A percentile compares a stretch with the other conserved stretches of the same genome.
These are phyloP conservation scores for Lasioglossum villosulum DNA, from an alignment of 2,888 invertebrate genomes.

Conservation along the genomic window DNA sequence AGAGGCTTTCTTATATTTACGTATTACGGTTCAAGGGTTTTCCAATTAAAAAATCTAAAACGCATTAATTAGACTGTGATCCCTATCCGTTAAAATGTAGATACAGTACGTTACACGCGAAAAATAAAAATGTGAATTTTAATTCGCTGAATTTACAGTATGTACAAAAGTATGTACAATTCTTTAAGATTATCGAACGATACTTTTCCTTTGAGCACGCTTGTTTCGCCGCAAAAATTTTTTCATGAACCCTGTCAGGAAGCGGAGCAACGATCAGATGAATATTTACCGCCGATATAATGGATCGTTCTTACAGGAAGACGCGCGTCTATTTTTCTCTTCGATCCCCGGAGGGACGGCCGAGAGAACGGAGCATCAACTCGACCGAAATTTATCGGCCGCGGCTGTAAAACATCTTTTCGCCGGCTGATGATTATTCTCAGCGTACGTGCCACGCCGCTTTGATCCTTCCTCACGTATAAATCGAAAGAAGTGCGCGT, in stretches of 20 bases:
- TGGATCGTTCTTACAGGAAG: slow-evolving; percentile 1
- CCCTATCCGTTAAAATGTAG: background rate
- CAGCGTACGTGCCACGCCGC: slow-evolving; percentile 51
- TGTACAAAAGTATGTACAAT: too few relatives aligned
- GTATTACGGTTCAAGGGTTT: too few relatives aligned
- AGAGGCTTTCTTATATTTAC: too few relatives aligned
- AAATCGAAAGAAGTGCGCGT: slow-evolving; percentile 48
- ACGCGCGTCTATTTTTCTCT: slow-evolving; percentile 35
- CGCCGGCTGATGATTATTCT: slow-evolving; percentile 62
- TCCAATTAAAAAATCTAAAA: too few relatives aligned
- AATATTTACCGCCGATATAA: background rate
- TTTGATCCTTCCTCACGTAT: slow-evolving; percentile 64
- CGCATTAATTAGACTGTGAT: background rate
- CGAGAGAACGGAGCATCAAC: background rate
- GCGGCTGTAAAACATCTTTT: slow-evolving; percentile 52
- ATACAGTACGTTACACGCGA: background rate
- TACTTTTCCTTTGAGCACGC: too few relatives aligned
- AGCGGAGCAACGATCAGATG: background rate
- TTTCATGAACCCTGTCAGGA: background rate
- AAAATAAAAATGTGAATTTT: background rate
- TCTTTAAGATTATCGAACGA: too few relatives aligned
- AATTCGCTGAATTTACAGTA: too few relatives aligned
- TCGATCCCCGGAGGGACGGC: slow-evolving; percentile 26
- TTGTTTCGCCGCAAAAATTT: background rate
- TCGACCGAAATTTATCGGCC: slow-evolving; percentile 57